These are phyloP conservation scores for Suncus etruscus DNA, from an alignment of 2,113 vertebrate species.

Conservation along the genomic window DNA sequence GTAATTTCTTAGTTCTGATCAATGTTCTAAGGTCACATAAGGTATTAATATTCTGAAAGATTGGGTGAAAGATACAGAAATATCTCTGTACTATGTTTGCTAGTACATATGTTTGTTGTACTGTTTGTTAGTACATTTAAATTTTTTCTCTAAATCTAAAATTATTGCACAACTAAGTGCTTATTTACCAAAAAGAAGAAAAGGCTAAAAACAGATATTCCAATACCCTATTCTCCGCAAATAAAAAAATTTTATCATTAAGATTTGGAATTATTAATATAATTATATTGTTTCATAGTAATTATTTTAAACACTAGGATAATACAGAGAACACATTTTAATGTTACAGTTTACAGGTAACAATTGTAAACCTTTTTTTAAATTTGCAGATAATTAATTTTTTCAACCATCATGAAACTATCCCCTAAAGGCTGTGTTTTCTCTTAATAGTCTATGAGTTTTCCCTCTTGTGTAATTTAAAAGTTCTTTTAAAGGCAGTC, in stretches of 20 bases:
- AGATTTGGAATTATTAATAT: background rate
- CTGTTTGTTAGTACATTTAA: too few species aligned
- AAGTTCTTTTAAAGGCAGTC: background rate
- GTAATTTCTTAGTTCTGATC: background rate
- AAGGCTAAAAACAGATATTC: background rate
- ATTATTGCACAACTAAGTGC: background rate
- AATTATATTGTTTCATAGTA: background rate
- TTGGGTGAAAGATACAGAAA: fast-evolving
- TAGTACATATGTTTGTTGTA: too few species aligned
- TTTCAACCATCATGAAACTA: background rate
- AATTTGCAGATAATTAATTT: background rate
- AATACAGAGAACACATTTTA: background rate
- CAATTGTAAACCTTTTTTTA: background rate
- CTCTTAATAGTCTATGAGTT: background rate
- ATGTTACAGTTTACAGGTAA: background rate
- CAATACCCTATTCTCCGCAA: background rate
- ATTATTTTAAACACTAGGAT: background rate
- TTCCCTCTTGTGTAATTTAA: background rate
- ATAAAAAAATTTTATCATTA: background rate
- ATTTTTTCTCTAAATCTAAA: conserved; percentile 38
- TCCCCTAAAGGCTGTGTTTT: background rate
- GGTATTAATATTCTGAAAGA: background rate
- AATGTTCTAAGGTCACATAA: background rate
- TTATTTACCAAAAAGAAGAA: background rate
- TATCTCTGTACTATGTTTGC: background rate